phyloP scores from a whole-genome alignment of 2,888 invertebrate species.

The Stegana nigrithorax region DNA sequence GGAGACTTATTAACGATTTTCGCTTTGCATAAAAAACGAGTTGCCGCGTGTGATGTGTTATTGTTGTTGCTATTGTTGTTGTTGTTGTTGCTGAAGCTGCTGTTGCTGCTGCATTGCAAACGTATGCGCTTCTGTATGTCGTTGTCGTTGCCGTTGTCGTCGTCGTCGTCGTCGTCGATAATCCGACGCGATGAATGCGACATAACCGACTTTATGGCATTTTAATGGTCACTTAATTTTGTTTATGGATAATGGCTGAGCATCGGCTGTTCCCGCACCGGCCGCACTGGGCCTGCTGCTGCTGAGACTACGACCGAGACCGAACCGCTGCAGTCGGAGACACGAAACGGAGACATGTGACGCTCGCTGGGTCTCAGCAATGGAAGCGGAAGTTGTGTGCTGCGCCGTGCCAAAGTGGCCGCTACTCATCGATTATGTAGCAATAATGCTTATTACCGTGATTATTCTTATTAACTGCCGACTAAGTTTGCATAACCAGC shows the following conservation, averaged over 20 bases:
- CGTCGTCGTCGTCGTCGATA: constrained; percentile 4
- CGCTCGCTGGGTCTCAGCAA: no score
- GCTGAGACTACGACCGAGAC: no score
- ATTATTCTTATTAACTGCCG: constrained; percentile 47
- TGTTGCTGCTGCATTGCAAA: not conserved
- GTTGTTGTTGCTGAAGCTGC: not conserved
- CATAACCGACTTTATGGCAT: constrained; percentile 68
- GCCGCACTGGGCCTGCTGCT: not conserved
- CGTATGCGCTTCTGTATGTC: not conserved
- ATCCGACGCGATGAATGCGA: constrained; percentile 38
- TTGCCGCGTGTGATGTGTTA: constrained; percentile 1
- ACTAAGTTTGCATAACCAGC: no score
- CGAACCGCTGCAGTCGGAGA: no score
- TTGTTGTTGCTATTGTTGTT: not conserved
- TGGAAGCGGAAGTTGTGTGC: no score
- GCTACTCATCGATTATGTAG: constrained; percentile 58
- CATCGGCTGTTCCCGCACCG: no score
- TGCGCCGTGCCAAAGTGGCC: no score
- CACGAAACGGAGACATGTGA: no score
- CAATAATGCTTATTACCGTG: constrained; percentile 55
- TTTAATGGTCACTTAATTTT: constrained; percentile 70
- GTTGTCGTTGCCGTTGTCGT: not conserved
- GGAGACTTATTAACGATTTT: constrained; percentile 9
- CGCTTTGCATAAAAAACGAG: constrained; percentile 7
- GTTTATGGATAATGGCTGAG: constrained; percentile 68